phyloP scores from a whole-genome alignment of 2,113 vertebrate species.

The Saccopteryx leptura region DNA sequence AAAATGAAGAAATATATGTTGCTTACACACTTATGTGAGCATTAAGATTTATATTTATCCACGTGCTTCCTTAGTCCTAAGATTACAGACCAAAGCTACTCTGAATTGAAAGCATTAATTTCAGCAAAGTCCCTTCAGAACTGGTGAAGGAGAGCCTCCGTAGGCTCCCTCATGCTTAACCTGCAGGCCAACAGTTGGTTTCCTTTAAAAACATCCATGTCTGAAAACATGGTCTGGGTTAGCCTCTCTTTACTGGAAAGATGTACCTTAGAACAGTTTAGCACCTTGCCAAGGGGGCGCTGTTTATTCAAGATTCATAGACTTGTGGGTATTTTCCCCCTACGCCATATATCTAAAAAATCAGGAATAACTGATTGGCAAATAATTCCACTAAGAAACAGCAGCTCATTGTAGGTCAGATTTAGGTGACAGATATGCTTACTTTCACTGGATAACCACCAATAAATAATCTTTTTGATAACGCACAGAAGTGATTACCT shows the following conservation, averaged over 20 bases:
- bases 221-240: not conserved
- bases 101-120: conserved; percentile 1
- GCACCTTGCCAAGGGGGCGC: not conserved
- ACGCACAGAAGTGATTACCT: conserved; percentile 69
- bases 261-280: rapidly evolving
- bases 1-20: not conserved
- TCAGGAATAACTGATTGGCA: conserved; percentile 66
- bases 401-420: conserved; percentile 21
- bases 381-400: conserved; percentile 71
- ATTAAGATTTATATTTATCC: not conserved
- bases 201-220: not conserved
- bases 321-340: not conserved
- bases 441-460: conserved; percentile 75
- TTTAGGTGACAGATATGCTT: conserved; percentile 74
- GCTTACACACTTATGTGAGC: not conserved
- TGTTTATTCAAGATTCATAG: conserved; percentile 6
- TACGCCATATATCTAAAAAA: conserved; percentile 35
- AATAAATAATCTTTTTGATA: conserved; percentile 79
- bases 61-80: not conserved
- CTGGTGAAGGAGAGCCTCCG: not conserved
- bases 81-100: not conserved
- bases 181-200: not conserved
- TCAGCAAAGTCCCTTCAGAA: not conserved
- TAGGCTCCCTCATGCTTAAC: not conserved
- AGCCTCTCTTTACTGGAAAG: not conserved